Percentiles rank a stretch among this genome's conserved stretches.
Evolutionary conservation across 2,888 invertebrate genomes (phyloP).

Genomic region (Drosophila borborema): DNA sequence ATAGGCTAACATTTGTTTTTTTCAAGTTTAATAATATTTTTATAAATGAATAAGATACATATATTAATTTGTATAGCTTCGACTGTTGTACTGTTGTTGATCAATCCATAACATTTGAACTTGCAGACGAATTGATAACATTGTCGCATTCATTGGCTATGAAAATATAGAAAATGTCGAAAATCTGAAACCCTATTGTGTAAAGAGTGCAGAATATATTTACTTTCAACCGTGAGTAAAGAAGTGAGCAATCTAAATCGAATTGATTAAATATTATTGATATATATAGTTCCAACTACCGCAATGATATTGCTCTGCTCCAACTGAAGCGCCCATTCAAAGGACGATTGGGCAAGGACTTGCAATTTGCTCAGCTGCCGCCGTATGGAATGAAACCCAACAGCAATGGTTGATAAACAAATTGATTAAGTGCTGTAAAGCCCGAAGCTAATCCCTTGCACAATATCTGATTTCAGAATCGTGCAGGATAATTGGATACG

Average conservation of each 20-base stretch:
- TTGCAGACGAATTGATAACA: constrained; percentile 64
- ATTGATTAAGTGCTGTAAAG: neutral
- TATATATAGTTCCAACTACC: constrained; percentile 73
- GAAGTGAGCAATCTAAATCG: neutral
- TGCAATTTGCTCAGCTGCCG: constrained; percentile 72
- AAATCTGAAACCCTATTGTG: constrained; percentile 55
- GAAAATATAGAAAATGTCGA: constrained; percentile 67
- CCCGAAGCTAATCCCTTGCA: neutral
- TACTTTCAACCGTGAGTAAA: constrained; percentile 80
- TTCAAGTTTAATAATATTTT: neutral
- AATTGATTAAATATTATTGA: neutral
- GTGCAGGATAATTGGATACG: constrained; percentile 84
- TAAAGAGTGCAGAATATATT: constrained; percentile 71
- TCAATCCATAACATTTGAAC: neutral
- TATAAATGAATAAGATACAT: neutral
- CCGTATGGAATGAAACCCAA: constrained; percentile 67
- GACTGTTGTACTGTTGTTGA: too few species aligned
- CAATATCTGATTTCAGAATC: constrained; percentile 39
- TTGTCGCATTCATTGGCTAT: constrained; percentile 79
- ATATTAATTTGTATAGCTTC: neutral
- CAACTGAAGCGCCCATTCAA: constrained; percentile 56
- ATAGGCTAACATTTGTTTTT: neutral
- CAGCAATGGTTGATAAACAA: constrained; percentile 64
- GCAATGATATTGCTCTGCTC: constrained; percentile 83
- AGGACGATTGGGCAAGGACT: constrained; percentile 14